Percentiles rank a stretch among this genome's conserved stretches.
phyloP scores from a whole-genome alignment of 2,888 invertebrate species.

The Caenorhabditis wallacei region DNA sequence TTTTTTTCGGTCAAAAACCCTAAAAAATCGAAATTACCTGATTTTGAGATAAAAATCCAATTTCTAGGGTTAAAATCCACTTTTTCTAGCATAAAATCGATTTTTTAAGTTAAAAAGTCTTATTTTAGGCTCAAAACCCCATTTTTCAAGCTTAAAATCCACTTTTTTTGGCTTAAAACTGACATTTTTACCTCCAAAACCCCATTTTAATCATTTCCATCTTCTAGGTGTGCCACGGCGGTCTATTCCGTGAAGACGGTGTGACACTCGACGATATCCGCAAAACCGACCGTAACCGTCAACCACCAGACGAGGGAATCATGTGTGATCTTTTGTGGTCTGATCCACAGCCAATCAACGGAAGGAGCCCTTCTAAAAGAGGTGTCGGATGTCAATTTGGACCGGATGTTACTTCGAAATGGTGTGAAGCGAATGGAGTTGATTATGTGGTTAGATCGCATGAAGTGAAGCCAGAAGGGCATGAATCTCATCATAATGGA shows the following conservation, averaged over 20 bases:
- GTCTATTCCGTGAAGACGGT: conserved; percentile 94
- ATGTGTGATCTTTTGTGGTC: conserved; percentile 98
- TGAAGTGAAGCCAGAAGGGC: conserved; percentile 97
- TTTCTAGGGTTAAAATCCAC: too few relatives aligned
- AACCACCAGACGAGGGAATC: conserved; percentile 96
- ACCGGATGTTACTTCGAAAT: conserved; percentile 94
- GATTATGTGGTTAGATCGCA: conserved; percentile 97
- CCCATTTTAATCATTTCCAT: neutral
- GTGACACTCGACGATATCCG: conserved; percentile 95
- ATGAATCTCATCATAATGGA: conserved; percentile 94
- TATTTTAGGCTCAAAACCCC: too few relatives aligned
- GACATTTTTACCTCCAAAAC: neutral
- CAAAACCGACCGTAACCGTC: conserved; percentile 92
- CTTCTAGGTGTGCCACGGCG: conserved; percentile 95
- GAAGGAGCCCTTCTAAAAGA: conserved; percentile 94
- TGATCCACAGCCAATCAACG: conserved; percentile 94
- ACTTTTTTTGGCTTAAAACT: too few relatives aligned
- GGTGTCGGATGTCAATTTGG: conserved; percentile 98
- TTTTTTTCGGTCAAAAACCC: too few relatives aligned
- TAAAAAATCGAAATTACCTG: too few relatives aligned
- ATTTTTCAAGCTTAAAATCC: too few relatives aligned
- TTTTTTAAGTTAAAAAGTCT: too few relatives aligned
- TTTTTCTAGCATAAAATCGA: too few relatives aligned
- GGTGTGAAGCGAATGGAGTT: conserved; percentile 91
- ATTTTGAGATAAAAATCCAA: too few relatives aligned